Evolutionary conservation across 2,888 invertebrate genomes (phyloP).

Genomic region (Selenia dentaria): DNA sequence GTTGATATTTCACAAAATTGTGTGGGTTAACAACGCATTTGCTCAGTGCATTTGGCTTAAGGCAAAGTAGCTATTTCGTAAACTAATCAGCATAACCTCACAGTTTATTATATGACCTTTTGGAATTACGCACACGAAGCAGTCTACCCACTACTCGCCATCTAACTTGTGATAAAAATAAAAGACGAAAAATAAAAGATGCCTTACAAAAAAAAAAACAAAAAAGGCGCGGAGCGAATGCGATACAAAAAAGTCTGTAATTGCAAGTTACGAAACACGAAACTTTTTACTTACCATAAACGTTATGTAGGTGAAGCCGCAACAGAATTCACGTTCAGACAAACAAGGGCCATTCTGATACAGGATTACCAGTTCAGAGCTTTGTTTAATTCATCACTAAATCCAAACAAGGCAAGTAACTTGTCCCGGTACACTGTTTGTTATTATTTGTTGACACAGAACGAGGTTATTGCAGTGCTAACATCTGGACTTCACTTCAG

Average conservation of each 20-base stretch:
- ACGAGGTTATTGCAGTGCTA: conserved; percentile 71
- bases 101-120: conserved; percentile 18
- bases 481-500: conserved; percentile 67
- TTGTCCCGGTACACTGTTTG: conserved; percentile 74
- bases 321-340: conserved; percentile 64
- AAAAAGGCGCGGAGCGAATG: conserved; percentile 43
- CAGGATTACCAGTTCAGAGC: conserved; percentile 68
- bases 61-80: conserved; percentile 34
- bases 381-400: conserved; percentile 78
- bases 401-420: conserved; percentile 56
- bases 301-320: conserved; percentile 76
- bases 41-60: conserved; percentile 21
- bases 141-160: conserved; percentile 10
- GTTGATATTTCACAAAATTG: conserved; percentile 32
- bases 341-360: conserved; percentile 72
- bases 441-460: conserved; percentile 78
- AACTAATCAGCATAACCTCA: conserved; percentile 21
- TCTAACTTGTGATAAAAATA: conserved; percentile 30
- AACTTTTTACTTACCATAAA: conserved; percentile 81
- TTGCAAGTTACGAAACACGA: conserved; percentile 73
- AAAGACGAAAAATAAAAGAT: conserved; percentile 10
- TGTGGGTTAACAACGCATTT: conserved; percentile 41
- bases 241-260: conserved; percentile 45
- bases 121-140: conserved; percentile 2
- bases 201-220: conserved; percentile 29